A percentile compares a stretch with the other conserved stretches of the same genome.
phyloP scores from a whole-genome alignment of 2,888 invertebrate species.

The Sarcophaga variegata region DNA sequence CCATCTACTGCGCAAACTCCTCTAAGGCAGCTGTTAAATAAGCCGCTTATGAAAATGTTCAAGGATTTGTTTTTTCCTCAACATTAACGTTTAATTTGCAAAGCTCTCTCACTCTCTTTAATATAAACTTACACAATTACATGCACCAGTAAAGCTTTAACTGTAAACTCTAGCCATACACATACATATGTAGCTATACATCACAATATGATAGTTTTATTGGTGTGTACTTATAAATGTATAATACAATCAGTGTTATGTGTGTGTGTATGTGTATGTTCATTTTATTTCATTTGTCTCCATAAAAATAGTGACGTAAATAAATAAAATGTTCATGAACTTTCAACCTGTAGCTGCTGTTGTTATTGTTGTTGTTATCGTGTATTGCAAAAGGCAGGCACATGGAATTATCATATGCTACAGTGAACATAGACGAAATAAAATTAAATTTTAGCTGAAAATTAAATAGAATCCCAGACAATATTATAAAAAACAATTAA shows the following conservation, averaged over 20 bases:
- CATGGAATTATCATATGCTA: not conserved
- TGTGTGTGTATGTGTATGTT: not conserved
- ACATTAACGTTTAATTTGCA: conserved; percentile 28
- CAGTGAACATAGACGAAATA: not conserved
- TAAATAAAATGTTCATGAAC: conserved; percentile 58
- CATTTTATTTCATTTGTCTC: conserved; percentile 21
- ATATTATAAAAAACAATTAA: too few species aligned
- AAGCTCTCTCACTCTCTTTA: too few species aligned
- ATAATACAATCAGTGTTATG: conserved; percentile 18
- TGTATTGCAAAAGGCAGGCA: not conserved
- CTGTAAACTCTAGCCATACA: not conserved
- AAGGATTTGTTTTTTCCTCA: conserved; percentile 52
- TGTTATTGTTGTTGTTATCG: conserved; percentile 22
- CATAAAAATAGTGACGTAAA: conserved; percentile 61
- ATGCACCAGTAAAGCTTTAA: not conserved
- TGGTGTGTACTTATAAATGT: not conserved
- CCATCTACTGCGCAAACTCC: conserved; percentile 42
- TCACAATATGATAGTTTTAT: conserved; percentile 8
- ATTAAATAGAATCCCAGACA: too few species aligned
- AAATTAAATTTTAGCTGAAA: not conserved
- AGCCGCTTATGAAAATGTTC: conserved; percentile 58
- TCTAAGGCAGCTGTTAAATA: conserved; percentile 55
- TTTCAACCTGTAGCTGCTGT: conserved; percentile 63
- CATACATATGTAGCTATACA: not conserved
- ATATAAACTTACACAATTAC: not conserved